phyloP scores from a whole-genome alignment of 2,888 invertebrate species.

The Ennomos quercinarius region DNA sequence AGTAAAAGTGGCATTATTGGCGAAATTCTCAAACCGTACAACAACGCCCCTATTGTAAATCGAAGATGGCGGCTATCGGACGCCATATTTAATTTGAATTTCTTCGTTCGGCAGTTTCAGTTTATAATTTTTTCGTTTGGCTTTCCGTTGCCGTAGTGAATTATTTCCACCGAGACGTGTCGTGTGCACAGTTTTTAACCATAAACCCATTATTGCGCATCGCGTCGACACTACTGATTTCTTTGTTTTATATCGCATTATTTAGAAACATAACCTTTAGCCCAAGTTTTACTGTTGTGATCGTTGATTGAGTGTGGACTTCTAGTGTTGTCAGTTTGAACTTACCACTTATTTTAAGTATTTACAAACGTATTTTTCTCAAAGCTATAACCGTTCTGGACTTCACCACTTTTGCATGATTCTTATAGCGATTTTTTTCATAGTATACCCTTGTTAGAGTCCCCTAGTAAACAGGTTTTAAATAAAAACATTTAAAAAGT shows the following conservation, averaged over 20 bases:
- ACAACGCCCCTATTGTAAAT: too few relatives aligned
- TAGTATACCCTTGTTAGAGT: conserved; percentile 36
- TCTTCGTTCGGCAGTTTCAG: too few relatives aligned
- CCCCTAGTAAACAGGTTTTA: conserved; percentile 16
- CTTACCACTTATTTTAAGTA: conserved; percentile 17
- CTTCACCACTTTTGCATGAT: conserved; percentile 36
- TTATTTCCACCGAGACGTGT: too few relatives aligned
- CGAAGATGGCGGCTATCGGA: background rate
- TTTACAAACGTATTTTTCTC: conserved; percentile 7
- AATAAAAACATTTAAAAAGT: conserved; percentile 28
- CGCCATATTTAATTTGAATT: background rate
- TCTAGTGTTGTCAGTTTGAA: conserved; percentile 31
- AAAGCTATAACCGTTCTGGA: conserved; percentile 5
- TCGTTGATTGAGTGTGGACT: conserved; percentile 37
- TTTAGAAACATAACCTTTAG: conserved; percentile 19
- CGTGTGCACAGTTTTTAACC: too few relatives aligned
- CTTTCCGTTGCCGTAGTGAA: too few relatives aligned
- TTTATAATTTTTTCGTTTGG: too few relatives aligned
- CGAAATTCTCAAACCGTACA: too few relatives aligned
- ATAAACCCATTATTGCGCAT: too few relatives aligned
- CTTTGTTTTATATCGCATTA: too few relatives aligned
- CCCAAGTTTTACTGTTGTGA: conserved; percentile 22
- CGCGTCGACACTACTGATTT: too few relatives aligned
- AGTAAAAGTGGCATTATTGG: too few relatives aligned
- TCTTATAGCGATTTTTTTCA: conserved; percentile 31